A percentile compares a stretch with the other conserved stretches of the same genome.
These are phyloP conservation scores for Catharus ustulatus DNA, from an alignment of 2,797 vertebrate genomes.

Conservation along the genomic window DNA sequence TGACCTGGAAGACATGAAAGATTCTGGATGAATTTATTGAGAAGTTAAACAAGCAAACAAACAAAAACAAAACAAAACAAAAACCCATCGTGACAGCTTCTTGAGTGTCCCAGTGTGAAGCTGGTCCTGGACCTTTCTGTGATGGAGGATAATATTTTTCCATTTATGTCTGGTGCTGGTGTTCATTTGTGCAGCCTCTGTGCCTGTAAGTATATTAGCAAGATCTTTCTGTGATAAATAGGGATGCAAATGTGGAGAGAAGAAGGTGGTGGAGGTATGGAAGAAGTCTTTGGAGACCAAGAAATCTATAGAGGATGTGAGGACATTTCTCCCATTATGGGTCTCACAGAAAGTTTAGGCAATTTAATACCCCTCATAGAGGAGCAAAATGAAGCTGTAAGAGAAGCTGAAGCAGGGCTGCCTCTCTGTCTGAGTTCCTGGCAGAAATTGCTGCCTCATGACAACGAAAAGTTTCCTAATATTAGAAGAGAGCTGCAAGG, in stretches of 20 bases:
- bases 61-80: not conserved
- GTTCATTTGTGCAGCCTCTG: not conserved
- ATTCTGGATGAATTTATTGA: not conserved
- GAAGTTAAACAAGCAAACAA: not conserved
- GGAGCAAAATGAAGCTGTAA: not conserved
- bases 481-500: not conserved
- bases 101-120: not conserved
- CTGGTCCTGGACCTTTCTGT: not conserved
- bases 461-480: not conserved
- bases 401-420: not conserved
- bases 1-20: not conserved
- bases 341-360: not conserved
- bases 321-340: not conserved
- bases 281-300: not conserved
- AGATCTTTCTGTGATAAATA: not conserved
- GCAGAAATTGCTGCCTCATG: not conserved
- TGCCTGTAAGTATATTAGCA: not conserved
- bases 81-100: not conserved
- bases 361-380: accelerated
- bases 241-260: not conserved
- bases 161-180: not conserved
- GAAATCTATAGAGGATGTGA: not conserved
- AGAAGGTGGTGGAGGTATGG: not conserved
- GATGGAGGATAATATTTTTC: not conserved
- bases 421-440: not conserved